Percentiles rank a stretch among this genome's conserved stretches.
These are phyloP conservation scores for Cerastis rubricosa DNA, from an alignment of 2,888 invertebrate species.

Conservation along the genomic window DNA sequence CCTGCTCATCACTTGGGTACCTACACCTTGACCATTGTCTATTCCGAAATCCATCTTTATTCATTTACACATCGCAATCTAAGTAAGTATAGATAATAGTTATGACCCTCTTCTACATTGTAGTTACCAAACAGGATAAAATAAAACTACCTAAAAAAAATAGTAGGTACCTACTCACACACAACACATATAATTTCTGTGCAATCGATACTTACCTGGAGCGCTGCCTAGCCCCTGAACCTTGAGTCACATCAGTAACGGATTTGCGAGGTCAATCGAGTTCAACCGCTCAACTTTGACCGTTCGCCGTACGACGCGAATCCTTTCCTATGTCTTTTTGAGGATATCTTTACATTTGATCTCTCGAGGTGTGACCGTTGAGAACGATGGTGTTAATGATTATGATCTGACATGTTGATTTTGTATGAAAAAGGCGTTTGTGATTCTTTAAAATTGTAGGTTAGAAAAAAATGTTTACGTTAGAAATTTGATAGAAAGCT, in stretches of 20 bases:
- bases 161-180: neutral
- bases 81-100: too few species aligned
- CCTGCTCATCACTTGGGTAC: neutral
- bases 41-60: neutral
- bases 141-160: neutral
- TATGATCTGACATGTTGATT: slow-evolving; percentile 45
- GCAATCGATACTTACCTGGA: slow-evolving; percentile 40
- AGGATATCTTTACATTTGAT: slow-evolving; percentile 56
- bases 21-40: neutral
- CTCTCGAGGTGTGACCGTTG: slow-evolving; percentile 56
- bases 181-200: slow-evolving; percentile 22
- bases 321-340: slow-evolving; percentile 53
- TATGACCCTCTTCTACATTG: neutral
- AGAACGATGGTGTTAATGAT: slow-evolving; percentile 58
- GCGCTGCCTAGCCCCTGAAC: slow-evolving; percentile 53
- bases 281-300: slow-evolving; percentile 87
- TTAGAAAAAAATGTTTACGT: neutral
- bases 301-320: slow-evolving; percentile 71
- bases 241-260: slow-evolving; percentile 61
- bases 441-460: neutral
- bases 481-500: neutral
- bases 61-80: neutral
- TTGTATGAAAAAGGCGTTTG: slow-evolving; percentile 24
- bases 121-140: neutral
- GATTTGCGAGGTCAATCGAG: slow-evolving; percentile 83